Conservation (phyloP, 2,797 vertebrate genomes). For the Pagetopsis macropterus region DNA sequence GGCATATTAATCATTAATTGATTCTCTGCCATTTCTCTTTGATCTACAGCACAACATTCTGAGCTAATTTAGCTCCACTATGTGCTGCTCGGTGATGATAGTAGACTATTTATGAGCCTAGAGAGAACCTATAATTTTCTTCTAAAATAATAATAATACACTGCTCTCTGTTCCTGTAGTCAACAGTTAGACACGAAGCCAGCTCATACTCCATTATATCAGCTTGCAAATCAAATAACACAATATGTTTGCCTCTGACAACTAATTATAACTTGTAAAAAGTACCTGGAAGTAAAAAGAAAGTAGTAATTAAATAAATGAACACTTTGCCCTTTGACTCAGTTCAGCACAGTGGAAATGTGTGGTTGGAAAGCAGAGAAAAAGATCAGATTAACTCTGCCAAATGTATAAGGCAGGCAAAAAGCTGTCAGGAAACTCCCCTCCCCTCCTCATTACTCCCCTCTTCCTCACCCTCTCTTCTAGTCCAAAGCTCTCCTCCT, state of each 20-base stretch:
- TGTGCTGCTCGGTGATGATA: conserved; percentile 55
- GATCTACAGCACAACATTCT: conserved; percentile 66
- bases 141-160: conserved; percentile 66
- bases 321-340: conserved; percentile 70
- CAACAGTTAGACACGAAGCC: conserved; percentile 46
- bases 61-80: conserved; percentile 58
- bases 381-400: conserved; percentile 35
- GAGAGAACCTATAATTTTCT: conserved; percentile 68
- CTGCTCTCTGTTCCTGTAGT: conserved; percentile 49
- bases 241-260: conserved; percentile 62
- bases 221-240: conserved; percentile 70
- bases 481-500: conserved; percentile 44
- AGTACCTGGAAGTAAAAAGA: conserved; percentile 47
- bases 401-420: conserved; percentile 40
- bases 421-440: conserved; percentile 53
- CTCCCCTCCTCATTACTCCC: conserved; percentile 58
- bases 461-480: conserved; percentile 50
- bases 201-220: conserved; percentile 53
- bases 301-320: conserved; percentile 70
- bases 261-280: conserved; percentile 59
- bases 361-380: conserved; percentile 46
- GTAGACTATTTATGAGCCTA: conserved; percentile 67
- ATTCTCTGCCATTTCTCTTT: conserved; percentile 74
- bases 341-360: conserved; percentile 45
- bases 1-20: conserved; percentile 84